Percentiles rank a stretch among this genome's conserved stretches.
phyloP scores from a whole-genome alignment of 37 sponge, comb jelly and placozoan species.

The Eunapius fragilis region DNA sequence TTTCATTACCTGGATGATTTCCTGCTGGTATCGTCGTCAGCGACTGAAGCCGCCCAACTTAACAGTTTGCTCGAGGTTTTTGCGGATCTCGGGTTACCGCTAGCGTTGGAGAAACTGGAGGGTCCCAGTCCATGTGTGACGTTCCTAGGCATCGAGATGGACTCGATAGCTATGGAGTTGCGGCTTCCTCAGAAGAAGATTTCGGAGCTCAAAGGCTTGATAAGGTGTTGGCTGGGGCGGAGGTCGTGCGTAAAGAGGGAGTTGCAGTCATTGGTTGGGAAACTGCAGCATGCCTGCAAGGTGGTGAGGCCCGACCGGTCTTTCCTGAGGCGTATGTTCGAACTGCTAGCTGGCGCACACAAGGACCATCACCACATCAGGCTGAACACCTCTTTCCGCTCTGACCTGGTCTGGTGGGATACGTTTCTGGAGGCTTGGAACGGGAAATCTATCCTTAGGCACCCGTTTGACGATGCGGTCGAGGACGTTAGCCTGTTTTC shows the following conservation, averaged over 20 bases:
- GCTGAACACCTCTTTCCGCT: no score
- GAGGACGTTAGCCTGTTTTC: not conserved
- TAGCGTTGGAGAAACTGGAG: constrained; percentile 1
- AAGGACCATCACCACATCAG: no score
- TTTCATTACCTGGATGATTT: constrained; percentile 29
- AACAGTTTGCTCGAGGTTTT: not conserved
- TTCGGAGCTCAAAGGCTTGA: not conserved
- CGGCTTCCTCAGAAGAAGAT: not conserved
- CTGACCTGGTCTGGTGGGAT: no score
- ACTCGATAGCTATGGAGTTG: constrained; percentile 8
- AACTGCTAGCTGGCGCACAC: no score
- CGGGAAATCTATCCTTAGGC: not conserved
- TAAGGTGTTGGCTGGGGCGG: no score
- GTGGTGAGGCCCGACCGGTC: no score
- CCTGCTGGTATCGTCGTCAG: not conserved
- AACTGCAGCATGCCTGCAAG: no score
- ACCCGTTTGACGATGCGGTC: no score
- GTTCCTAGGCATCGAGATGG: not conserved
- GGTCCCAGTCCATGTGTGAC: not conserved
- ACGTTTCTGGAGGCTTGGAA: constrained; percentile 45
- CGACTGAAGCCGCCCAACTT: not conserved
- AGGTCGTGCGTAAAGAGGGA: no score
- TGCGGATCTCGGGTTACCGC: not conserved
- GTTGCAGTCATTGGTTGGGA: no score
- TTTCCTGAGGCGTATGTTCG: no score